Percentiles rank a stretch among this genome's conserved stretches.
These are phyloP conservation scores for Petrocephalus microphthalmus DNA, from an alignment of 2,113 vertebrate species.

Conservation along the genomic window DNA sequence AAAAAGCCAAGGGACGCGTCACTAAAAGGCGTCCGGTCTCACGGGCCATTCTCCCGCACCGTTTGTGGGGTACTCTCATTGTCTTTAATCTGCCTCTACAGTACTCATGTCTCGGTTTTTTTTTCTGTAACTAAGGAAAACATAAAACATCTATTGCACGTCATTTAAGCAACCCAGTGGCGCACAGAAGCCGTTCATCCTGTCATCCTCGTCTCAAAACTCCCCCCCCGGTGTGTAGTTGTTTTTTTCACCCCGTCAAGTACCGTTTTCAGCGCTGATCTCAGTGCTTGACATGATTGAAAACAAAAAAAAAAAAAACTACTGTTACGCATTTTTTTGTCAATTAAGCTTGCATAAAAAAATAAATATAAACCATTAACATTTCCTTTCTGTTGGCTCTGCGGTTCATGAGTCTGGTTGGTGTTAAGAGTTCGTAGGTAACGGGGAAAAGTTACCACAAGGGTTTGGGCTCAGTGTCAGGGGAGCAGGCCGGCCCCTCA, in stretches of 20 bases:
- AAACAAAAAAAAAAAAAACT: slow-evolving; percentile 6
- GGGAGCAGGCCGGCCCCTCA: slow-evolving; percentile 49
- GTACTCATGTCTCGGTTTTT: slow-evolving; percentile 63
- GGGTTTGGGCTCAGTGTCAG: slow-evolving; percentile 29
- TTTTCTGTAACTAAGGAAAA: slow-evolving; percentile 67
- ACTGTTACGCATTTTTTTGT: slow-evolving; percentile 37
- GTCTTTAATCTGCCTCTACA: slow-evolving; percentile 70
- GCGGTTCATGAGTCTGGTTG: slow-evolving; percentile 38
- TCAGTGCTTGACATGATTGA: slow-evolving; percentile 42
- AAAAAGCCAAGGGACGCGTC: slow-evolving; percentile 78
- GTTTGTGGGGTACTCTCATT: slow-evolving; percentile 71
- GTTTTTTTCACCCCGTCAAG: slow-evolving; percentile 37
- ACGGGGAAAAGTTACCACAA: background rate
- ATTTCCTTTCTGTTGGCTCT: slow-evolving; percentile 37
- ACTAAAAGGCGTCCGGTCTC: slow-evolving; percentile 61
- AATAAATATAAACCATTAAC: slow-evolving; percentile 48
- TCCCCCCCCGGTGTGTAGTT: slow-evolving; percentile 23
- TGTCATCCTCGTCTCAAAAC: slow-evolving; percentile 43
- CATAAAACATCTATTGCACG: slow-evolving; percentile 82
- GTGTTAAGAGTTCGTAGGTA: background rate
- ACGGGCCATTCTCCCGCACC: slow-evolving; percentile 71
- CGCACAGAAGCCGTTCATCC: slow-evolving; percentile 52
- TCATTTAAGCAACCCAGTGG: slow-evolving; percentile 60
- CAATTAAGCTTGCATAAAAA: slow-evolving; percentile 48
- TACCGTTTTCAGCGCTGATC: slow-evolving; percentile 29